These are phyloP conservation scores for Champsocephalus esox DNA, from an alignment of 2,797 vertebrate genomes.

Conservation along the genomic window DNA sequence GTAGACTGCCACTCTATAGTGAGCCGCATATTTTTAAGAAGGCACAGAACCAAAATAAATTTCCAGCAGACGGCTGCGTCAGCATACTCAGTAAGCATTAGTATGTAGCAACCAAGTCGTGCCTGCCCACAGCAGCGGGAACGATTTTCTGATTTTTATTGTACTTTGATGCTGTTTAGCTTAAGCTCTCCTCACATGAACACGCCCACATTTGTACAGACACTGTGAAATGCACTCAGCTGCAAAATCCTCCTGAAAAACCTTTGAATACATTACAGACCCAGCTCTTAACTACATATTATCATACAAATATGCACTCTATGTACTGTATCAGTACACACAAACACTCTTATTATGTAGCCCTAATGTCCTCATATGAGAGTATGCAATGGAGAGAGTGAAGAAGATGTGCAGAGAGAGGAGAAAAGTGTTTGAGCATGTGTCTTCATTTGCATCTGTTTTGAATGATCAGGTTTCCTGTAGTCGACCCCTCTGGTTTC, in stretches of 20 bases:
- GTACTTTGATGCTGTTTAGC: conserved; percentile 35
- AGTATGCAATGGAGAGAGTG: neutral
- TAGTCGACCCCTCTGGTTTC: conserved; percentile 52
- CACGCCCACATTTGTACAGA: neutral
- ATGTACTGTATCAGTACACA: conserved; percentile 63
- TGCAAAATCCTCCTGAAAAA: conserved; percentile 40
- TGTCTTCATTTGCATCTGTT: conserved; percentile 47
- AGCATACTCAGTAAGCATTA: conserved; percentile 33
- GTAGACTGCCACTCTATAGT: conserved; percentile 28
- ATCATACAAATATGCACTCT: conserved; percentile 22
- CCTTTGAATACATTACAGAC: conserved; percentile 21
- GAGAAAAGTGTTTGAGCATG: neutral
- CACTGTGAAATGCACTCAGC: conserved; percentile 1
- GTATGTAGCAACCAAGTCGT: conserved; percentile 21
- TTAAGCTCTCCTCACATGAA: conserved; percentile 32
- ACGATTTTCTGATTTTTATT: conserved; percentile 34
- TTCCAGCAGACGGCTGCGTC: conserved; percentile 40
- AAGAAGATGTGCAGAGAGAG: neutral
- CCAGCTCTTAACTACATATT: conserved; percentile 31
- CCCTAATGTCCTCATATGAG: conserved; percentile 11
- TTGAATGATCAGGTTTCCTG: conserved; percentile 55
- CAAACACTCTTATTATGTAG: conserved; percentile 67
- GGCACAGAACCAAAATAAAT: conserved; percentile 30
- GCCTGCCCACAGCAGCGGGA: conserved; percentile 9
- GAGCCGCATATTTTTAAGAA: conserved; percentile 35